Percentiles rank a stretch among this genome's conserved stretches.
phyloP scores from a whole-genome alignment of 2,888 invertebrate genomes.

The Parnassius apollo region DNA sequence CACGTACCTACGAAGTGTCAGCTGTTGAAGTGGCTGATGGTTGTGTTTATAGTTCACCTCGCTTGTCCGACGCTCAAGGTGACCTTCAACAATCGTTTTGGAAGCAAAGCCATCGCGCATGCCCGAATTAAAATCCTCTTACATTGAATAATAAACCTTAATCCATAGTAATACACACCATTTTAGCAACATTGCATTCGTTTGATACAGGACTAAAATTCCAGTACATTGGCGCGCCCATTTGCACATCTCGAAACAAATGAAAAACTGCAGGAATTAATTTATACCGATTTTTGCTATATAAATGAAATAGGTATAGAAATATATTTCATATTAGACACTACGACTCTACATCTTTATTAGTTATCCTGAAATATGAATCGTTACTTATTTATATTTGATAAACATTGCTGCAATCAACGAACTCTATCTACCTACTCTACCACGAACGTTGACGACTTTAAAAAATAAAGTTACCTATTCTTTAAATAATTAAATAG shows the following conservation, averaged over 20 bases:
- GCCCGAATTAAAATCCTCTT: slow-evolving; percentile 46
- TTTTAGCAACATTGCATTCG: slow-evolving; percentile 28
- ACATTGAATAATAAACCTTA: slow-evolving; percentile 45
- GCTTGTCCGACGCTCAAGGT: slow-evolving; percentile 53
- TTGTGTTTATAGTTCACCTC: slow-evolving; percentile 32
- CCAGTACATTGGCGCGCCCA: slow-evolving; percentile 13
- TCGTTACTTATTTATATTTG: no score
- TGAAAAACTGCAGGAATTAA: neutral
- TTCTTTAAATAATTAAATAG: no score
- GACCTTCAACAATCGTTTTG: slow-evolving; percentile 66
- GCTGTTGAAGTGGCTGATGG: slow-evolving; percentile 32
- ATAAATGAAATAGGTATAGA: no score
- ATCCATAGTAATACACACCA: slow-evolving; percentile 32
- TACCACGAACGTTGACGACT: no score
- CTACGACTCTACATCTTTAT: no score
- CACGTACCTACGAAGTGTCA: slow-evolving; percentile 44
- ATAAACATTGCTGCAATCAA: no score
- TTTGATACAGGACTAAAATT: slow-evolving; percentile 48
- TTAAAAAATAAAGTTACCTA: no score
- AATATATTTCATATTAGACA: no score
- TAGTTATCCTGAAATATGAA: no score
- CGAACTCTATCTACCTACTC: no score
- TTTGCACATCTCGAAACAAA: neutral
- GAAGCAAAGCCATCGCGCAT: slow-evolving; percentile 65
- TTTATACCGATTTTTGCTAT: no score